Conservation (phyloP, 2,113 vertebrate species). For the Cnemophilus loriae region DNA sequence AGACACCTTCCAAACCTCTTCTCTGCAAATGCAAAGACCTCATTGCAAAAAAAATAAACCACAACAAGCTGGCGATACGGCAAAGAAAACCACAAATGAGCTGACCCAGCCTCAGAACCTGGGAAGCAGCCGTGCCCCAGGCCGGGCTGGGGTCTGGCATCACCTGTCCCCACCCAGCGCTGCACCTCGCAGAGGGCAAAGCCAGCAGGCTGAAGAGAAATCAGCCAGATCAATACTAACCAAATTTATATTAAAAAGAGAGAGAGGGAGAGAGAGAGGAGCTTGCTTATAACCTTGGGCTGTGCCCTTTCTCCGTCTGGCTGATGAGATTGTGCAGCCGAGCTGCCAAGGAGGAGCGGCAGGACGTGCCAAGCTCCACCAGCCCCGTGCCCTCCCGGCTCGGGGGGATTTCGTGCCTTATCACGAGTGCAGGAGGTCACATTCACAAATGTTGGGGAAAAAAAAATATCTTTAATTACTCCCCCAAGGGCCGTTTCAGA, state of each 20-base stretch:
- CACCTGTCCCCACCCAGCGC: accelerated
- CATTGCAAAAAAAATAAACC: accelerated
- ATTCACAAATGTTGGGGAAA: background rate
- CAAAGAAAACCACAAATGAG: background rate
- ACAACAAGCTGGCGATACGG: background rate
- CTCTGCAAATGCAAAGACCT: background rate
- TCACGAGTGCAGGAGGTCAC: background rate
- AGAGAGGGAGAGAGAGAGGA: background rate
- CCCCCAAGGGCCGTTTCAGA: background rate
- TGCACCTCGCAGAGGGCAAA: background rate
- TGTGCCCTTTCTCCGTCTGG: background rate
- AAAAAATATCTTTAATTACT: background rate
- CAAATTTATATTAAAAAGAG: background rate
- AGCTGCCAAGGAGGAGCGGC: background rate
- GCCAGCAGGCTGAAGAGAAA: background rate
- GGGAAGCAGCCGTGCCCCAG: background rate
- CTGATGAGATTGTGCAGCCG: background rate
- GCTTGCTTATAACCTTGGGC: background rate
- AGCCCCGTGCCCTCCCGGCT: background rate
- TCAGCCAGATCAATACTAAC: background rate
- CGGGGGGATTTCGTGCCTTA: too few species aligned
- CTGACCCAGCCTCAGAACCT: accelerated
- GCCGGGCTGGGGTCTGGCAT: background rate
- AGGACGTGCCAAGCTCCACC: background rate
- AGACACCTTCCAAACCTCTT: background rate